Conservation (phyloP, 2,888 invertebrate genomes). For the Ornithoptera priamus region DNA sequence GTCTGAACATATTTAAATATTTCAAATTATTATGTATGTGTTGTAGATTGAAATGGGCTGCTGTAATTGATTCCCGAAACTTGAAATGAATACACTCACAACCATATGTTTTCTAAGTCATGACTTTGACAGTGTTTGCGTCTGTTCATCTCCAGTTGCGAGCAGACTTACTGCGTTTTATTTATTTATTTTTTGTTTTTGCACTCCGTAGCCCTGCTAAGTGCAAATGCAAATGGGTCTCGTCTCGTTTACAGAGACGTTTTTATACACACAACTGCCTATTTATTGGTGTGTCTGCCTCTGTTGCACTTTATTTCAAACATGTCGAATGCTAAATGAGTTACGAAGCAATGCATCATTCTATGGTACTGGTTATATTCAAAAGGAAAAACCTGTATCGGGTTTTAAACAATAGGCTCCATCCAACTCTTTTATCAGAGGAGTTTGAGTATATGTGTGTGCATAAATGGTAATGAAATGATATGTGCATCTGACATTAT, state of each 20-base stretch:
- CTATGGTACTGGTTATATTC: slow-evolving; percentile 2
- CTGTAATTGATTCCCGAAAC: neutral
- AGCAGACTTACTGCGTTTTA: slow-evolving; percentile 53
- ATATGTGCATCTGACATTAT: neutral
- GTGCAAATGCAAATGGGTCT: slow-evolving; percentile 70
- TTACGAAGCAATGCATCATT: slow-evolving; percentile 6
- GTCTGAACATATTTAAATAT: neutral
- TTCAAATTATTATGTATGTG: neutral
- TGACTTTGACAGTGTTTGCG: slow-evolving; percentile 30
- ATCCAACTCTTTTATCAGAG: no score
- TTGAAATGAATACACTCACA: neutral
- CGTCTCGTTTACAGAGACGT: slow-evolving; percentile 69
- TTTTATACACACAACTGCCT: slow-evolving; percentile 61
- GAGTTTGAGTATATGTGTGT: no score
- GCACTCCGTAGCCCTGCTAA: slow-evolving; percentile 59
- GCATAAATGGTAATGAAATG: neutral
- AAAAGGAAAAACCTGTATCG: slow-evolving; percentile 1
- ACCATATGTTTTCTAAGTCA: slow-evolving; percentile 19
- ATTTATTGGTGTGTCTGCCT: slow-evolving; percentile 54
- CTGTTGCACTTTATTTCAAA: slow-evolving; percentile 40
- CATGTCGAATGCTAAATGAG: slow-evolving; percentile 21
- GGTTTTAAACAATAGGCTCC: neutral
- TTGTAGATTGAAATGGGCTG: neutral
- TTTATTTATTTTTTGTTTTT: slow-evolving; percentile 56
- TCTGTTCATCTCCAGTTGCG: slow-evolving; percentile 42